These are phyloP conservation scores for Oryctolagus cuniculus DNA, from an alignment of 2,113 vertebrate genomes.

Conservation along the genomic window DNA sequence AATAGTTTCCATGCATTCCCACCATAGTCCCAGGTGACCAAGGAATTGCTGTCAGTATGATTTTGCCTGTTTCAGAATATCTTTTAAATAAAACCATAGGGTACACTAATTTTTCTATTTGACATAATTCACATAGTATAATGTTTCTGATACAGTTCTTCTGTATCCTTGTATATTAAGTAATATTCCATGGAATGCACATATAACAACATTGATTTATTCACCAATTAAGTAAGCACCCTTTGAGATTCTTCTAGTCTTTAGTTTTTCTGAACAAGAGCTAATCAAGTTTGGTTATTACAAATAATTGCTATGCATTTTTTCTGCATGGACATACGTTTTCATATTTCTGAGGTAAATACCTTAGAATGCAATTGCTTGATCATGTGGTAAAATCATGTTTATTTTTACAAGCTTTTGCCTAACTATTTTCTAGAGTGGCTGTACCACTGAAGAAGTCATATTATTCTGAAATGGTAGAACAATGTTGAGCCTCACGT, in stretches of 20 bases:
- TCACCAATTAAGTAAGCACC: neutral
- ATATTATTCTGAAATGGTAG: neutral
- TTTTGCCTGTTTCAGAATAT: neutral
- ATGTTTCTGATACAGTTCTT: neutral
- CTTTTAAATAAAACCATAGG: neutral
- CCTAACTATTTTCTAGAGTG: neutral
- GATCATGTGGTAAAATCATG: neutral
- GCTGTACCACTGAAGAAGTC: neutral
- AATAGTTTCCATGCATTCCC: neutral
- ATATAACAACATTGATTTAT: neutral
- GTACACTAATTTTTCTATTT: neutral
- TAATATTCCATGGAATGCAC: neutral
- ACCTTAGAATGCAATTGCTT: neutral
- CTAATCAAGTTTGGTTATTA: neutral
- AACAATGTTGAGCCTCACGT: neutral
- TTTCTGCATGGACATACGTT: neutral
- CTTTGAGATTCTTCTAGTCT: neutral
- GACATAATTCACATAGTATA: neutral
- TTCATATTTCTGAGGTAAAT: neutral
- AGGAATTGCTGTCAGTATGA: neutral
- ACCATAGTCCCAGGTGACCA: neutral
- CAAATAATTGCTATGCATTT: neutral
- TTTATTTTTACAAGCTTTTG: neutral
- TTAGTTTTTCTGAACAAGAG: neutral
- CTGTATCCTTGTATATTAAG: neutral